Evolutionary conservation across 2,888 invertebrate species (phyloP), one percentile per base, ranked within the genome.

Genomic region (Nomada fucata): DNA sequence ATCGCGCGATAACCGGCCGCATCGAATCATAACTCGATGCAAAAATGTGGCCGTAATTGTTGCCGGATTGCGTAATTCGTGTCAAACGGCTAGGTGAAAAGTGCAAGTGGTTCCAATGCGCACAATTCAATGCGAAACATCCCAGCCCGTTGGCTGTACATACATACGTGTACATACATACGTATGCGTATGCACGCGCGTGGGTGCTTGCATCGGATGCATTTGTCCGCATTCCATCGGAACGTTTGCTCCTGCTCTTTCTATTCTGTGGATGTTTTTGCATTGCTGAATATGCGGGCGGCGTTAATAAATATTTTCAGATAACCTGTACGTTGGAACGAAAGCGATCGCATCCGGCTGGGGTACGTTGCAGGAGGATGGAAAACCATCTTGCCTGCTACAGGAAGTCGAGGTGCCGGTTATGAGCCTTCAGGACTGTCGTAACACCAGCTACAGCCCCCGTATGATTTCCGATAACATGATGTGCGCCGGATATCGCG

Each of bases 391-490:
- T 0, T 97, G 98, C 90, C 95, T 97, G 15, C 94, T 98, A 42
- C 97, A 97, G 91, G 97, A 97, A 93, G 98, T 98, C 0, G 97
- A 97, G 87, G 96, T 98, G n/a, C 96, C 95, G 2, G 94, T 95
- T 36, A 94, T 95, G 94, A 94, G 94, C 77, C 87, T 91, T 18
- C 80, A 88, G 53, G 91, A 91, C 36, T 94, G 93, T 71, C 92
- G 93, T 23, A 94, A 95, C 80, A 97, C 97, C 4, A 97, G 97
- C 93, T 98, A 98, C 92, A 96, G 96, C 2, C 94, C 96, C 1
- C 95, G 96, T 72, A 97, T 97, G 97, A 98, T 98, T 86, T 97
- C 97, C 0, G 96, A 97, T 88, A 97, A 97, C 92, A 98, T 98
- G 98, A 91, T 98, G 93, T 98, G 97, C 91, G 97, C 97, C 26